These are phyloP conservation scores for Crematogaster levior DNA, from an alignment of 2,888 invertebrate genomes.

Conservation along the genomic window DNA sequence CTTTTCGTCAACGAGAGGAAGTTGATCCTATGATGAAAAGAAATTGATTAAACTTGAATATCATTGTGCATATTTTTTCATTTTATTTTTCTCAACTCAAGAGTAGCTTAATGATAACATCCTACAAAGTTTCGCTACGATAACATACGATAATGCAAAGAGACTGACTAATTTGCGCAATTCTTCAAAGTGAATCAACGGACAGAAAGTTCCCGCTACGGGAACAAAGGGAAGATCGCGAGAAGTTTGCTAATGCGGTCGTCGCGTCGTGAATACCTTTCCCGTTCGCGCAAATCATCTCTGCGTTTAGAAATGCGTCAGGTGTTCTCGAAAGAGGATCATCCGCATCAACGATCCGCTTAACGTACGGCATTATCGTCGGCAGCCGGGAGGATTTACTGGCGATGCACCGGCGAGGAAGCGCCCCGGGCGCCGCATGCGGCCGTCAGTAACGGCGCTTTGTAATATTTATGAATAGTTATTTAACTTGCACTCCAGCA, in stretches of 20 bases:
- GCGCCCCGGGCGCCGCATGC: constrained; percentile 55
- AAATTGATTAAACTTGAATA: background rate
- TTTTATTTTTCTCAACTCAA: background rate
- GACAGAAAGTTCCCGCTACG: background rate
- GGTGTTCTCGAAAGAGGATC: constrained; percentile 56
- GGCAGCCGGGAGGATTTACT: constrained; percentile 72
- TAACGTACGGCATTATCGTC: constrained; percentile 57
- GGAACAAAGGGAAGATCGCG: background rate
- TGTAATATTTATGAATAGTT: constrained; percentile 77
- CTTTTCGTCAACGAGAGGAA: background rate
- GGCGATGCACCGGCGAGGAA: constrained; percentile 44
- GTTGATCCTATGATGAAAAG: background rate
- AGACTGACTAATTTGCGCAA: background rate
- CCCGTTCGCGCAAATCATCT: constrained; percentile 39
- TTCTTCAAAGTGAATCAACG: background rate
- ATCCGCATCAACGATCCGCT: constrained; percentile 64
- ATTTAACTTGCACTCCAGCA: constrained; percentile 76
- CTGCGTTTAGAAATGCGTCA: constrained; percentile 35
- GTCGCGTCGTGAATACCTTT: constrained; percentile 35
- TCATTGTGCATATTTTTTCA: background rate
- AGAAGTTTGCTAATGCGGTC: constrained; percentile 19
- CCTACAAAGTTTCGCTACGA: background rate
- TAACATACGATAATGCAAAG: background rate
- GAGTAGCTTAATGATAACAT: background rate
- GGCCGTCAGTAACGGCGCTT: constrained; percentile 68